Evolutionary conservation across 1,140 invertebrate genomes (phyloP), one percentile per base, ranked within the genome.

Genomic region (Orchesella cincta): DNA sequence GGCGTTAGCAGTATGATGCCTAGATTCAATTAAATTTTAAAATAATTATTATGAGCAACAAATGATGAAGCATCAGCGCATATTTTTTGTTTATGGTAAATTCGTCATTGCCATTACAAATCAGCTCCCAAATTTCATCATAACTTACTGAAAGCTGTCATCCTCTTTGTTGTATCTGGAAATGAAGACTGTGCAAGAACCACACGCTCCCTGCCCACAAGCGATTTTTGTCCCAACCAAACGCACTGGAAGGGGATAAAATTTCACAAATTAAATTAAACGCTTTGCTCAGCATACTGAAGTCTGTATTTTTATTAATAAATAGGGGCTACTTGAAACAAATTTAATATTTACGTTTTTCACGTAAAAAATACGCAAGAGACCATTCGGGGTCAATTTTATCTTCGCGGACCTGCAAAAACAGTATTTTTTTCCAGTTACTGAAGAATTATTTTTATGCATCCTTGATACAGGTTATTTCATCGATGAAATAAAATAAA

Each of bases 1-100:
- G 0, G 94, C 93, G 85, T 98, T 98, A 3, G 93, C 92, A 12
- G 94, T 90, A 74, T 93, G 87, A 86, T 98, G 94, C 84, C 94
- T 95, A 57, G 0, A 34, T 72, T 18, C n/a, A 33, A 72, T 18
- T 46, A 46, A 8, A 46, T 8, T 46, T 46, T 46, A 46, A 46
- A 46, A 46, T 46, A 46, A 46, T n/a, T n/a, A n/a, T n/a, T n/a
- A n/a, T n/a, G n/a, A n/a, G n/a, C n/a, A n/a, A 46, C 39, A 46
- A 57, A 57, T 5, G 54, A 57, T 57, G 12, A 67, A 67, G 14
- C 8, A 31, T 67, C 12, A 67, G 3, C 23, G 12, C 8, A 57
- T 33, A 14, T 67, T 46, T 67, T 3, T 3, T 33, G 2, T 33
- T 5, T 67, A 5, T 20, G 8, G 8, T 12, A 46, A 46, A 46